phyloP scores from a whole-genome alignment of 2,113 vertebrate species.

The Chloropsis cyanopogon region DNA sequence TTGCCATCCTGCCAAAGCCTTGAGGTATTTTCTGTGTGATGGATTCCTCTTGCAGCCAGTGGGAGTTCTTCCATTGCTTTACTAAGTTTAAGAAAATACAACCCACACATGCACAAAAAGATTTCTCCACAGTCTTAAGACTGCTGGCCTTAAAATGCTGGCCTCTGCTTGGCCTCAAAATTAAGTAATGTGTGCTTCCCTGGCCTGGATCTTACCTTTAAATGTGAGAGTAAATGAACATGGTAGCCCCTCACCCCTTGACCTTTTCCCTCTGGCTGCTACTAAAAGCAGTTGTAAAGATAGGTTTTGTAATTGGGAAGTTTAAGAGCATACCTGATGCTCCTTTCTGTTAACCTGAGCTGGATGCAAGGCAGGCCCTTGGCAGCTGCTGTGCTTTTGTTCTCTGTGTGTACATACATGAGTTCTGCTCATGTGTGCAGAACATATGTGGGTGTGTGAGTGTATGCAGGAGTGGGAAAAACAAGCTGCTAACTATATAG shows the following conservation, averaged over 20 bases:
- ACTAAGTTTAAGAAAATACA: background rate
- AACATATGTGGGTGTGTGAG: background rate
- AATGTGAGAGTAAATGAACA: background rate
- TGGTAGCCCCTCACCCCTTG: background rate
- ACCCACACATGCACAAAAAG: background rate
- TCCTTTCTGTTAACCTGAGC: background rate
- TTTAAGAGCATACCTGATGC: background rate
- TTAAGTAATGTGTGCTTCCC: accelerated
- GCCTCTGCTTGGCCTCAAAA: background rate
- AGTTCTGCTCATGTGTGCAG: background rate
- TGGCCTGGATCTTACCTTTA: background rate
- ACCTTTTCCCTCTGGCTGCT: background rate
- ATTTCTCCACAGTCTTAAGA: background rate
- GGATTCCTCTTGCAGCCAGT: background rate
- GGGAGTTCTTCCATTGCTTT: background rate
- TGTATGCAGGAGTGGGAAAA: background rate
- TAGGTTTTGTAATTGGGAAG: background rate
- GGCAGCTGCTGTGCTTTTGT: background rate
- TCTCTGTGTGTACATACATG: background rate
- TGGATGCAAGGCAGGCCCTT: background rate
- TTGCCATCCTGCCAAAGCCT: constrained; percentile 32
- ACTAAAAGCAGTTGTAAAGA: background rate
- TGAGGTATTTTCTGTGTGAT: background rate
- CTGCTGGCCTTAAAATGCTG: background rate
- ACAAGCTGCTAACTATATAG: background rate